Percentiles rank a stretch among this genome's conserved stretches.
These are phyloP conservation scores for Coracopsis vasa DNA, from an alignment of 2,113 vertebrate species.

Conservation along the genomic window DNA sequence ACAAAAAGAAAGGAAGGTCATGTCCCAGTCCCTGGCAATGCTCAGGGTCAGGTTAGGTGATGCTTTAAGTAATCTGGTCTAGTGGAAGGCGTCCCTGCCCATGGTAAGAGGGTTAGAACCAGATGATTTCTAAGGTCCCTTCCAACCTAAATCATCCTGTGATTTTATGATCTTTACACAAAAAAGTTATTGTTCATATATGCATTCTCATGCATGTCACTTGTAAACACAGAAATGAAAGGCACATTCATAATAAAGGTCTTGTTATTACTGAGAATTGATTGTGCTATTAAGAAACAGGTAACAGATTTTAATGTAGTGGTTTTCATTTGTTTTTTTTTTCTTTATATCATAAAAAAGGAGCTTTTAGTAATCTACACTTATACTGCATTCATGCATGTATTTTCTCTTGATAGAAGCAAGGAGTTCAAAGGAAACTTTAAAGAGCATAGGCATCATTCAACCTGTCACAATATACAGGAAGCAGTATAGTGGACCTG, in stretches of 20 bases:
- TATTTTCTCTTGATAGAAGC: neutral
- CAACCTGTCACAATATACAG: neutral
- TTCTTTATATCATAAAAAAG: neutral
- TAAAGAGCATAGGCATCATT: accelerated
- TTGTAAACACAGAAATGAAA: neutral
- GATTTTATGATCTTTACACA: neutral
- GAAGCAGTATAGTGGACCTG: neutral
- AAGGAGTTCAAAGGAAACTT: neutral
- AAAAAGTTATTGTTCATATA: neutral
- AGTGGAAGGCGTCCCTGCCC: neutral
- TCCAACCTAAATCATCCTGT: neutral
- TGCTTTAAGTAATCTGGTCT: neutral
- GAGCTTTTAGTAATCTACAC: neutral
- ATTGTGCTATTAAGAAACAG: neutral
- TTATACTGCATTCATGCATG: neutral
- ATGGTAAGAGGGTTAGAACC: neutral
- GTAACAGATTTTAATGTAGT: neutral
- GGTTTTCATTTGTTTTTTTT: neutral
- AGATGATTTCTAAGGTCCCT: neutral
- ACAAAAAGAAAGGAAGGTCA: neutral
- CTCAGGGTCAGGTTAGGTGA: neutral
- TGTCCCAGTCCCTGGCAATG: neutral
- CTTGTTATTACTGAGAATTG: neutral
- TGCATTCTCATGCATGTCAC: neutral
- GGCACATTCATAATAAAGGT: neutral